Percentiles rank a stretch among this genome's conserved stretches.
These are phyloP conservation scores for Cylindroiulus punctatus DNA, from an alignment of 2,888 invertebrate genomes.

Conservation along the genomic window DNA sequence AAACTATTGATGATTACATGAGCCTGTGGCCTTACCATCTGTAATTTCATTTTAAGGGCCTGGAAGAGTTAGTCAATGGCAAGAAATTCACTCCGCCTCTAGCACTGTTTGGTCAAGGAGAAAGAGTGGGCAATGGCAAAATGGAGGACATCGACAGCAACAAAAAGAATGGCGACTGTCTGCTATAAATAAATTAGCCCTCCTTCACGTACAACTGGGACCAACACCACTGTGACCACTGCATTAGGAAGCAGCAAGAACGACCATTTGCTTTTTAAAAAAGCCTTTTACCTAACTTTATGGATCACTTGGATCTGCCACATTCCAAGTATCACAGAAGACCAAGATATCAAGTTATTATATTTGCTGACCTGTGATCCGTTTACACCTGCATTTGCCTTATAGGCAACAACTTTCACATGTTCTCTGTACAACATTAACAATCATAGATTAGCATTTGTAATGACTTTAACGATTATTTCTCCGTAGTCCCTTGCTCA, in stretches of 20 bases:
- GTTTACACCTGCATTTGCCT: neutral
- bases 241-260: neutral
- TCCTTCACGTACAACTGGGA: neutral
- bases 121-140: conserved; percentile 25
- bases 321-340: conserved; percentile 14
- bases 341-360: conserved; percentile 34
- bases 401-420: neutral
- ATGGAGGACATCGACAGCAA: conserved; percentile 46
- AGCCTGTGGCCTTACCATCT: too few relatives aligned
- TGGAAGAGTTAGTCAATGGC: conserved; percentile 74
- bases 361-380: conserved; percentile 36
- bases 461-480: neutral
- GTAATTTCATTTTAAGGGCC: conserved; percentile 67
- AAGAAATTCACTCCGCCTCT: conserved; percentile 76
- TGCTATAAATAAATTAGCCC: neutral
- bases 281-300: conserved; percentile 33
- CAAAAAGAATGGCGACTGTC: conserved; percentile 47
- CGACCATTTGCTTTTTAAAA: conserved; percentile 47
- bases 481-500: neutral
- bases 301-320: conserved; percentile 40
- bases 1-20: too few relatives aligned
- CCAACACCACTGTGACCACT: neutral
- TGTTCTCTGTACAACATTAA: neutral
- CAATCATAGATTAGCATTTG: conserved; percentile 4
- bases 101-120: conserved; percentile 67